These are phyloP conservation scores for Phymatocera aterrima DNA, from an alignment of 2,888 invertebrate species.

Conservation along the genomic window DNA sequence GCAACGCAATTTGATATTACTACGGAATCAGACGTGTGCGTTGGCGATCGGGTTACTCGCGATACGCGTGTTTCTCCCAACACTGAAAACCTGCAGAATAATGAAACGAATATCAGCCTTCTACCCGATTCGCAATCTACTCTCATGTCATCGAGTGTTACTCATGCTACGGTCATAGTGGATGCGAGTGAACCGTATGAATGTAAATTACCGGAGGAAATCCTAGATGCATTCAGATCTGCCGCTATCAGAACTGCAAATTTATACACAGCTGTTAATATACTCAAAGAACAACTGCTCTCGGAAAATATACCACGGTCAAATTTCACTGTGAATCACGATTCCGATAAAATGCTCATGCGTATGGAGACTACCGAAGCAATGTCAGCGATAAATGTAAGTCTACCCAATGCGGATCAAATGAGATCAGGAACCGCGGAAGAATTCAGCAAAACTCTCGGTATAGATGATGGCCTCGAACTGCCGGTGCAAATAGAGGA, in stretches of 20 bases:
- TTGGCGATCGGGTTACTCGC: not conserved
- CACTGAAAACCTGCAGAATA: not conserved
- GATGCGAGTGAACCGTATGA: not conserved
- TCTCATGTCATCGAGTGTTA: not conserved
- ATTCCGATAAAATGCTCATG: not conserved
- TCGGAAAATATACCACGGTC: not conserved
- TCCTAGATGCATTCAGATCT: slow-evolving; percentile 53
- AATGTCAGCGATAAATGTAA: not conserved
- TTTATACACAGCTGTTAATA: slow-evolving; percentile 54
- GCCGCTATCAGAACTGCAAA: slow-evolving; percentile 53
- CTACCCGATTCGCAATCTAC: not conserved
- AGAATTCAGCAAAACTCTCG: not conserved
- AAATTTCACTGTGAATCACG: not conserved
- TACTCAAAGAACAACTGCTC: slow-evolving; percentile 49
- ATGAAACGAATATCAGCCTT: not conserved
- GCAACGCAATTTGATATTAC: slow-evolving; percentile 28
- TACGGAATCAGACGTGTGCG: slow-evolving; percentile 13
- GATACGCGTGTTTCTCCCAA: not conserved
- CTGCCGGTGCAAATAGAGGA: not conserved
- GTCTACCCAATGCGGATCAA: not conserved
- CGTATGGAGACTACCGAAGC: not conserved
- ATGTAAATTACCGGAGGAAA: slow-evolving; percentile 49
- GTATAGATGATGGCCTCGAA: not conserved
- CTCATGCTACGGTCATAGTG: not conserved
- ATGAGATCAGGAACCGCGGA: not conserved